A percentile compares a stretch with the other conserved stretches of the same genome.
phyloP scores from a whole-genome alignment of 2,797 vertebrate species.

The Anolis apletophallus region DNA sequence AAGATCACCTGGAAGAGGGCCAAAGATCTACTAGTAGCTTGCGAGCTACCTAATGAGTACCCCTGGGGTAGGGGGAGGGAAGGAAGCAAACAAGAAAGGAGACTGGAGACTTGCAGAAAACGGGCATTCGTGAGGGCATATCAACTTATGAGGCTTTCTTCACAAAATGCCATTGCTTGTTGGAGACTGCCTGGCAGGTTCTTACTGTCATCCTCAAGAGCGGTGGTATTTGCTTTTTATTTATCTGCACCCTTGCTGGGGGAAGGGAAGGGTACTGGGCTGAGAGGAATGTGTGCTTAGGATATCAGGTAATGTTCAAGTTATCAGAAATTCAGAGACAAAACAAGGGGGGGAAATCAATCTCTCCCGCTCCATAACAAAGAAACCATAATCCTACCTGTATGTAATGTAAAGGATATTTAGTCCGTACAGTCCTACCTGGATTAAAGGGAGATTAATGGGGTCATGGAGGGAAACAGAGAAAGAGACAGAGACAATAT shows the following conservation, averaged over 20 bases:
- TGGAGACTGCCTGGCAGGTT: slow-evolving; percentile 37
- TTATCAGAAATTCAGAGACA: slow-evolving; percentile 42
- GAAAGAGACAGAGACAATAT: slow-evolving; percentile 60
- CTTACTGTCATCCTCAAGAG: slow-evolving; percentile 33
- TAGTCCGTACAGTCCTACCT: slow-evolving; percentile 61
- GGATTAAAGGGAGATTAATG: slow-evolving; percentile 74
- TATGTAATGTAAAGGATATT: slow-evolving; percentile 72
- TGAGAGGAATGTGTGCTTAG: slow-evolving; percentile 16
- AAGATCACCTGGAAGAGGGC: too few species aligned
- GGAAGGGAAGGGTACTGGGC: slow-evolving; percentile 3
- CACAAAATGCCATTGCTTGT: slow-evolving; percentile 36
- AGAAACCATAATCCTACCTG: slow-evolving; percentile 69
- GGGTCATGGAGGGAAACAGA: not conserved
- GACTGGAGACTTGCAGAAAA: slow-evolving; percentile 30
- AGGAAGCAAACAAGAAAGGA: not conserved
- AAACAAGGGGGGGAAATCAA: slow-evolving; percentile 28
- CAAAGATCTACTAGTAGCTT: too few species aligned
- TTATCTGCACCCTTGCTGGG: slow-evolving; percentile 51
- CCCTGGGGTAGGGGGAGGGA: too few species aligned
- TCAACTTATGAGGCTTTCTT: slow-evolving; percentile 42
- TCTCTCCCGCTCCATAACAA: slow-evolving; percentile 55
- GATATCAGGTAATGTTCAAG: slow-evolving; percentile 62
- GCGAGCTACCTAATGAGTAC: too few species aligned
- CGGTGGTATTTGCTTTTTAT: slow-evolving; percentile 63
- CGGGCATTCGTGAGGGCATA: slow-evolving; percentile 18